A percentile compares a stretch with the other conserved stretches of the same genome.
These are phyloP conservation scores for Euschistus heros DNA, from an alignment of 1,140 invertebrate species.

Conservation along the genomic window DNA sequence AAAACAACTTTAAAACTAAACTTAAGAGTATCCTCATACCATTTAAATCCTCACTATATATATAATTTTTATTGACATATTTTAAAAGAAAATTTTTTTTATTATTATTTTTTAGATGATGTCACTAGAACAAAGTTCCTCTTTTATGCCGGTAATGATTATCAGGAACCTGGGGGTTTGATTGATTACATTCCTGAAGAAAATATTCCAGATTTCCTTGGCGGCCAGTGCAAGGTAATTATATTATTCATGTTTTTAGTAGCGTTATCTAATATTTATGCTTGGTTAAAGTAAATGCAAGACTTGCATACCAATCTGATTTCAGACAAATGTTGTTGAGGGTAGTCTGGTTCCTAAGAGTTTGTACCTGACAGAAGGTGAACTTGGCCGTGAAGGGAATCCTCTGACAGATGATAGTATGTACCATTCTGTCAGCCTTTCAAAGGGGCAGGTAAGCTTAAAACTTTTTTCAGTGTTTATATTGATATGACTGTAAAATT, in stretches of 20 bases:
- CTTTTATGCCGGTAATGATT: conserved; percentile 83
- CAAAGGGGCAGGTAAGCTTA: conserved; percentile 46
- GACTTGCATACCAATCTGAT: not conserved
- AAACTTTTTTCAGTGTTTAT: no score
- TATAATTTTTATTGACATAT: not conserved
- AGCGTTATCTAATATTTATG: not conserved
- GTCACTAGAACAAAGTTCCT: conserved; percentile 90
- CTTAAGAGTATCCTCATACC: not conserved
- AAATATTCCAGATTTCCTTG: conserved; percentile 84
- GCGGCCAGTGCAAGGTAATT: conserved; percentile 73
- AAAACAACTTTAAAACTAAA: no score
- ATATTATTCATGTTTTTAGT: not conserved
- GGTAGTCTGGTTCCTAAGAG: conserved; percentile 82
- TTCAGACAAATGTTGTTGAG: conserved; percentile 69
- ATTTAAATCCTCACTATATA: not conserved
- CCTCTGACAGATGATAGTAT: conserved; percentile 56
- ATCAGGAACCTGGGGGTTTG: conserved; percentile 61
- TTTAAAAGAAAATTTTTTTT: not conserved
- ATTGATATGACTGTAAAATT: no score
- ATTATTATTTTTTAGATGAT: conserved; percentile 56
- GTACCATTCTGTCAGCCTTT: conserved; percentile 56
- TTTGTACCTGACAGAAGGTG: conserved; percentile 67
- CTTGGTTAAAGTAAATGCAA: not conserved
- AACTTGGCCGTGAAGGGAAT: conserved; percentile 45
- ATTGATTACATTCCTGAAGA: conserved; percentile 77